Percentiles rank a stretch among this genome's conserved stretches.
phyloP scores from a whole-genome alignment of 1,140 invertebrate species.

The Periplaneta americana region DNA sequence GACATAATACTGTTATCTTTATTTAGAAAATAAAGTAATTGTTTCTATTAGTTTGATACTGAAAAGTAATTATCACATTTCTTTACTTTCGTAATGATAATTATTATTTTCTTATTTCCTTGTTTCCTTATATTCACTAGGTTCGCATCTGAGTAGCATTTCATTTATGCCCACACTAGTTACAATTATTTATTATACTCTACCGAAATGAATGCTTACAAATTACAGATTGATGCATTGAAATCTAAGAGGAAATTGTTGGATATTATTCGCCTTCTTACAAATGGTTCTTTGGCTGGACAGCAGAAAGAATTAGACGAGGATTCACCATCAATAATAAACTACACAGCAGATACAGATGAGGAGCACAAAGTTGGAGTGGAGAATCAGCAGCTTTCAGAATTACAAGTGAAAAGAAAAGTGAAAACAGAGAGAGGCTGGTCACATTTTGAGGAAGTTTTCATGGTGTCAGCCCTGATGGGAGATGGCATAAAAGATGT shows the following conservation, averaged over 20 bases:
- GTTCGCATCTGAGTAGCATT: no score
- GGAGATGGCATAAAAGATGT: conserved; percentile 71
- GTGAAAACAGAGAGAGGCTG: conserved; percentile 46
- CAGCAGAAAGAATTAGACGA: not conserved
- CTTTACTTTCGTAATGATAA: no score
- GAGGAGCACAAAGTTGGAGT: not conserved
- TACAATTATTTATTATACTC: no score
- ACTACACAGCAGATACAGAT: not conserved
- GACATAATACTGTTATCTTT: no score
- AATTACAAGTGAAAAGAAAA: conserved; percentile 16
- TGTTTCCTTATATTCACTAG: no score
- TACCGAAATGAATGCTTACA: not conserved
- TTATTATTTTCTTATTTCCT: no score
- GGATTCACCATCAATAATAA: not conserved
- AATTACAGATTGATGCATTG: conserved; percentile 66
- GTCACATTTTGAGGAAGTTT: conserved; percentile 76
- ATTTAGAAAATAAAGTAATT: no score
- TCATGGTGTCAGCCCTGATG: conserved; percentile 80
- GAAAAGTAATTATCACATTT: no score
- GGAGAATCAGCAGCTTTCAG: conserved; percentile 8
- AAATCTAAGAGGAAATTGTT: conserved; percentile 71
- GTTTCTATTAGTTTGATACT: no score
- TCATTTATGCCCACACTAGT: no score
- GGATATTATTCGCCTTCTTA: conserved; percentile 59
- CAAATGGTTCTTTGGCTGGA: conserved; percentile 43